A percentile compares a stretch with the other conserved stretches of the same genome.
phyloP scores from a whole-genome alignment of 2,113 vertebrate genomes.

The Arizona elegans region DNA sequence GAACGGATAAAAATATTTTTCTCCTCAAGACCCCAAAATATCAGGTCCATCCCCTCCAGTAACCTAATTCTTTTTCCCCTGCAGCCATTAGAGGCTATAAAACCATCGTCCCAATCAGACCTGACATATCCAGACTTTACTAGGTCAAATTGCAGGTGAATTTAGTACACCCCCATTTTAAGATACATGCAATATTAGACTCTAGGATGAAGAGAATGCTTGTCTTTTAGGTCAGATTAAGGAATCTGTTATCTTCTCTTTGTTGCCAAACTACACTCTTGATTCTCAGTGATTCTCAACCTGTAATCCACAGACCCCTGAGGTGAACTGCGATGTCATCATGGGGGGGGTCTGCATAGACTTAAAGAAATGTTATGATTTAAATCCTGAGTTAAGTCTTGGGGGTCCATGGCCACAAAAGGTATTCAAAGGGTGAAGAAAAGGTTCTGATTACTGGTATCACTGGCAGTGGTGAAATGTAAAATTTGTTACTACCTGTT shows the following conservation, averaged over 20 bases:
- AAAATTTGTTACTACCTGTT: too few relatives aligned
- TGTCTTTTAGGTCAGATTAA: not conserved
- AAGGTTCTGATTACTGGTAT: too few relatives aligned
- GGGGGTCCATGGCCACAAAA: too few relatives aligned
- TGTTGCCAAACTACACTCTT: not conserved
- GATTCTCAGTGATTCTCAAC: too few relatives aligned
- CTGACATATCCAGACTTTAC: not conserved
- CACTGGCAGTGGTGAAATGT: too few relatives aligned
- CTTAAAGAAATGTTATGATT: too few relatives aligned
- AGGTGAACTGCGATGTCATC: too few relatives aligned
- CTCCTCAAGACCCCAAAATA: not conserved
- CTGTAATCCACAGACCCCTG: too few relatives aligned
- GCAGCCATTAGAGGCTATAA: not conserved
- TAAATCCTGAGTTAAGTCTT: too few relatives aligned
- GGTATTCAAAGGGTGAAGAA: too few relatives aligned
- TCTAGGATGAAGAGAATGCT: not conserved
- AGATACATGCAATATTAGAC: not conserved
- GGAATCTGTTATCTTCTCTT: not conserved
- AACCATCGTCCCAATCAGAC: not conserved
- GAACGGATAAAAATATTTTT: not conserved
- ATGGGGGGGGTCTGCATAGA: too few relatives aligned
- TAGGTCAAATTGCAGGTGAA: not conserved
- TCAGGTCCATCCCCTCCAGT: not conserved
- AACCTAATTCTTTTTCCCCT: not conserved
- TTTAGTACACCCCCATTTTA: not conserved